Evolutionary conservation across 2,113 vertebrate genomes (phyloP).

Genomic region (Gulo gulo): DNA sequence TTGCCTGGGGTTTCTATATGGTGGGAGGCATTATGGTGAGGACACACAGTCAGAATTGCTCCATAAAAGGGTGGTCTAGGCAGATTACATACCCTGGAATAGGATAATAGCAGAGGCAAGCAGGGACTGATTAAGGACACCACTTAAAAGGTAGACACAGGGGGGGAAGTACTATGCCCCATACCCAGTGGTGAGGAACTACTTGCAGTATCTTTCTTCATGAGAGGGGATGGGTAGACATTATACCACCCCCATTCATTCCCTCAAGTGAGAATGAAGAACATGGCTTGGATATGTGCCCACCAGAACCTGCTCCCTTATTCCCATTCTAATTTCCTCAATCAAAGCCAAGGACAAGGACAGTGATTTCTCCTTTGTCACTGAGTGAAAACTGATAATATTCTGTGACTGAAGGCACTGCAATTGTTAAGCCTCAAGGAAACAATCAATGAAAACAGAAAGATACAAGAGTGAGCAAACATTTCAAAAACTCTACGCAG

Average conservation of each 20-base stretch:
- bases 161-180: not conserved
- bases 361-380: conserved; percentile 32
- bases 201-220: not conserved
- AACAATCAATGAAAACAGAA: not conserved
- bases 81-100: not conserved
- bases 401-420: not conserved
- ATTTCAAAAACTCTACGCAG: not conserved
- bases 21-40: not conserved
- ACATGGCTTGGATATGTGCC: not conserved
- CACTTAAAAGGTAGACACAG: not conserved
- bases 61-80: not conserved
- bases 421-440: not conserved
- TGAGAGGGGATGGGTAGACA: no score
- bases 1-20: not conserved
- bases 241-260: not conserved
- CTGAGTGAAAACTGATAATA: not conserved
- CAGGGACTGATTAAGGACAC: not conserved
- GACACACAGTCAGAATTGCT: not conserved
- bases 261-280: not conserved
- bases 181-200: not conserved
- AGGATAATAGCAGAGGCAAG: not conserved
- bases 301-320: conserved; percentile 29
- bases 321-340: conserved; percentile 58
- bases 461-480: not conserved
- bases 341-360: conserved; percentile 62